Conservation (phyloP, 2,888 invertebrate genomes). For the Parnassius mnemosyne region DNA sequence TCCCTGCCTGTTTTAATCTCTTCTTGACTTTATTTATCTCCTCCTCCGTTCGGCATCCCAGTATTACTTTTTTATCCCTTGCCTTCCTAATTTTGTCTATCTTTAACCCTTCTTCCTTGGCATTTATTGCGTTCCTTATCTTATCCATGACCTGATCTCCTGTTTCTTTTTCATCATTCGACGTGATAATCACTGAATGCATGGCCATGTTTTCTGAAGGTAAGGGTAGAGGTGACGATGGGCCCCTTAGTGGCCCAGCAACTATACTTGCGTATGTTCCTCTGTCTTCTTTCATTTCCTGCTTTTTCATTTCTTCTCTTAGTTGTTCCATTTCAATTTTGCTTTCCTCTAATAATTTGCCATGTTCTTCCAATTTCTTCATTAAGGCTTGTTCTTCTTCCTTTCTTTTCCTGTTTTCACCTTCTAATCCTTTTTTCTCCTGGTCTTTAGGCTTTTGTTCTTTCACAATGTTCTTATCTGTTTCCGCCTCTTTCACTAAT, state of each 20-base stretch:
- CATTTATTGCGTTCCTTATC: too few relatives aligned
- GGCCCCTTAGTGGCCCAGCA: too few relatives aligned
- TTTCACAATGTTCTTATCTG: neutral
- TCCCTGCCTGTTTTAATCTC: neutral
- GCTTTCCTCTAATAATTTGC: neutral
- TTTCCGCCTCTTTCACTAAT: conserved; percentile 1
- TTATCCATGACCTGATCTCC: too few relatives aligned
- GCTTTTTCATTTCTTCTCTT: neutral
- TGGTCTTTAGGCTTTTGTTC: neutral
- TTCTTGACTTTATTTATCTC: neutral
- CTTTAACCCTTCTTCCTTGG: too few relatives aligned
- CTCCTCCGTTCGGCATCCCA: too few relatives aligned
- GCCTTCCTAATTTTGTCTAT: too few relatives aligned
- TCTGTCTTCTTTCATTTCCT: neutral
- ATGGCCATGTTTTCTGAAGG: too few relatives aligned
- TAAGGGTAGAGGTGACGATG: too few relatives aligned
- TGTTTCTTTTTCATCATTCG: too few relatives aligned
- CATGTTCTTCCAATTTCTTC: neutral
- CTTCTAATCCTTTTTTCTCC: neutral
- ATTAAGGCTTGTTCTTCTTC: neutral
- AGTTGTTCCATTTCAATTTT: neutral
- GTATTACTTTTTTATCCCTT: too few relatives aligned
- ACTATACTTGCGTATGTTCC: too few relatives aligned
- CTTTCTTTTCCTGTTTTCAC: neutral
- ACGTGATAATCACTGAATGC: too few relatives aligned